Evolutionary conservation across 2,113 vertebrate genomes (phyloP), one percentile per base, ranked within the genome.

Genomic region (Trematomus loennbergii): DNA sequence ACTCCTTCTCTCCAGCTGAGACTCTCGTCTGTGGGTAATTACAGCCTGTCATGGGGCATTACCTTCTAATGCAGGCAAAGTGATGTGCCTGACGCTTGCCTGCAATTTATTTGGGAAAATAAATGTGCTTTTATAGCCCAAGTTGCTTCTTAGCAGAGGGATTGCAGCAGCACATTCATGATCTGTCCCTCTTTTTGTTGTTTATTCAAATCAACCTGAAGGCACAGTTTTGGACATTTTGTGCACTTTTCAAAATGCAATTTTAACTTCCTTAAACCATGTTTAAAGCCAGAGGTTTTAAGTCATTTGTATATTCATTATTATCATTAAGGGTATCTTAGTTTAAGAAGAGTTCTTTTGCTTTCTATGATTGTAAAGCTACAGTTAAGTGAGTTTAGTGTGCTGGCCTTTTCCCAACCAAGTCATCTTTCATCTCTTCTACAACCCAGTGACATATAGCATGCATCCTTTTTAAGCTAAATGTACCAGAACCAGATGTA

Each of bases 1-100:
- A 29, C 29, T 65, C 58, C 58, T 73, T 62, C 60, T 76, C 64
- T 59, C 25, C 75, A 81, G 79, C 71, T 72, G 55, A 81, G 85
- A n/a, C 75, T 81, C 69, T 73, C 16, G 48, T 80, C 84, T 80
- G 67, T 62, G 79, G 86, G 75, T 87, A 82, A 92, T 93, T 84
- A 84, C 75, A 64, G 73, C 84, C 77, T 82, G 83, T 87, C 88
- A 76, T 82, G 82, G 82, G 78, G 66, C 50, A 79, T 87, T 89
- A 83, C 87, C 80, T 88, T 81, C 75, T 77, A 82, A 85, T 54
- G 52, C 78, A 78, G 84, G 64, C 72, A 73, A 76, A 85, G 67
- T 67, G 74, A 90, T 83, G 75, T 75, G 75, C 70, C 53, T 54
- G 83, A 81, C 29, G 77, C 62, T 74, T 58, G 59, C 59, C 79